These are phyloP conservation scores for Synanthedon vespiformis DNA, from an alignment of 2,888 invertebrate genomes.

Conservation along the genomic window DNA sequence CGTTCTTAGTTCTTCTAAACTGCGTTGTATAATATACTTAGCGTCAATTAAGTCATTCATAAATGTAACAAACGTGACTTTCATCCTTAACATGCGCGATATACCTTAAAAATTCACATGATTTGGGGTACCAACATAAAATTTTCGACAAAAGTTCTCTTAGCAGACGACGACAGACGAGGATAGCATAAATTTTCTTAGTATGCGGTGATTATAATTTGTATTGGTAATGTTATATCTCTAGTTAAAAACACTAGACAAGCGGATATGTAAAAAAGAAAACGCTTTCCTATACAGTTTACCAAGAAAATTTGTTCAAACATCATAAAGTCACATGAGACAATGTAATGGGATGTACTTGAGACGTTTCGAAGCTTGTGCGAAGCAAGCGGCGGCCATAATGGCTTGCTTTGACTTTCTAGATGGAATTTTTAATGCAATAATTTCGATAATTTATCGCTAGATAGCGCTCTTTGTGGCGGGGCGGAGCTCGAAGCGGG, in stretches of 20 bases:
- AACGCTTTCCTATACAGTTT: conserved; percentile 53
- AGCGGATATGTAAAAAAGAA: conserved; percentile 14
- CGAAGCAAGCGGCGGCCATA: conserved; percentile 35
- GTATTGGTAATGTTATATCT: too few species aligned
- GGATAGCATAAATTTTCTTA: too few species aligned
- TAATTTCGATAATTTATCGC: conserved; percentile 76
- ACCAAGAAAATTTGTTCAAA: conserved; percentile 36
- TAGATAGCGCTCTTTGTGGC: conserved; percentile 65
- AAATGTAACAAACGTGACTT: too few species aligned
- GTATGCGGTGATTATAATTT: too few species aligned
- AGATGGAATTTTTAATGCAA: conserved; percentile 82
- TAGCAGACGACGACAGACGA: too few species aligned
- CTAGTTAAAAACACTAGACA: too few species aligned
- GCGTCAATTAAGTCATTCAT: conserved; percentile 16
- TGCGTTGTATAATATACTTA: conserved; percentile 22
- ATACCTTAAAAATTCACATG: too few species aligned
- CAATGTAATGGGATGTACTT: conserved; percentile 20
- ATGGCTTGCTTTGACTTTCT: conserved; percentile 75
- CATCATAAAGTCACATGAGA: conserved; percentile 28
- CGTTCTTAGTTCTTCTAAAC: not conserved
- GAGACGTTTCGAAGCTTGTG: conserved; percentile 21
- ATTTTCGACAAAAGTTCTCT: too few species aligned
- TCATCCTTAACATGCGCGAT: too few species aligned
- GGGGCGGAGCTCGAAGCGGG: conserved; percentile 22
- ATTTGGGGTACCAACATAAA: too few species aligned